phyloP scores from a whole-genome alignment of 2,888 invertebrate genomes.

The Hipparchia sbordonii region DNA sequence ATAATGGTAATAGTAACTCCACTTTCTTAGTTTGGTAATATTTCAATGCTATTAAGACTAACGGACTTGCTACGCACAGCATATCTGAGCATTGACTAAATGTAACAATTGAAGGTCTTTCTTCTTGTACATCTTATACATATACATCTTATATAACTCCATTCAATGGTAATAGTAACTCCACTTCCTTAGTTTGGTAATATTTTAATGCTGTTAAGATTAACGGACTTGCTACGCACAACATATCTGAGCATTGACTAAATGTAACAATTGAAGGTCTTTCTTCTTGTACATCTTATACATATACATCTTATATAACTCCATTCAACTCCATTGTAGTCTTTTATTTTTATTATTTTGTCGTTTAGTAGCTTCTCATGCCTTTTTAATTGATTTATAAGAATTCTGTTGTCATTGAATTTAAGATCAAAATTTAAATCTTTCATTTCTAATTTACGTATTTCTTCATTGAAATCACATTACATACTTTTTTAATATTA shows the following conservation, averaged over 20 bases:
- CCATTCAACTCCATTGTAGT: not conserved
- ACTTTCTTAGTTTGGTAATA: constrained; percentile 53
- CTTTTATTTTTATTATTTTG: not conserved
- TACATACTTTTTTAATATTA: constrained; percentile 33
- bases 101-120: constrained; percentile 45
- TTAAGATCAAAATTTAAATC: not conserved
- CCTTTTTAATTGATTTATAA: not conserved
- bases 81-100: constrained; percentile 46
- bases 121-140: constrained; percentile 37
- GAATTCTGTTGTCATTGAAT: not conserved
- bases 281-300: constrained; percentile 39
- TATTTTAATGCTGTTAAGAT: constrained; percentile 53
- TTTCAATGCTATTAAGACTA: constrained; percentile 49
- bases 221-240: constrained; percentile 50
- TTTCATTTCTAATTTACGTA: constrained; percentile 8
- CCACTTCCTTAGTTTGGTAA: constrained; percentile 48
- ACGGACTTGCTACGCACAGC: constrained; percentile 49
- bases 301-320: constrained; percentile 1
- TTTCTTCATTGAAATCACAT: constrained; percentile 40
- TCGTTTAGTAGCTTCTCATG: too few species aligned
- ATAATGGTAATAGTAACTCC: constrained; percentile 60
- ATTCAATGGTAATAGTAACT: constrained; percentile 54
- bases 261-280: constrained; percentile 45
- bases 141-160: not conserved
- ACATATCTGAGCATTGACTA: constrained; percentile 46